Conservation (phyloP, 2,888 invertebrate genomes). For the Eumerus sabulonum region DNA sequence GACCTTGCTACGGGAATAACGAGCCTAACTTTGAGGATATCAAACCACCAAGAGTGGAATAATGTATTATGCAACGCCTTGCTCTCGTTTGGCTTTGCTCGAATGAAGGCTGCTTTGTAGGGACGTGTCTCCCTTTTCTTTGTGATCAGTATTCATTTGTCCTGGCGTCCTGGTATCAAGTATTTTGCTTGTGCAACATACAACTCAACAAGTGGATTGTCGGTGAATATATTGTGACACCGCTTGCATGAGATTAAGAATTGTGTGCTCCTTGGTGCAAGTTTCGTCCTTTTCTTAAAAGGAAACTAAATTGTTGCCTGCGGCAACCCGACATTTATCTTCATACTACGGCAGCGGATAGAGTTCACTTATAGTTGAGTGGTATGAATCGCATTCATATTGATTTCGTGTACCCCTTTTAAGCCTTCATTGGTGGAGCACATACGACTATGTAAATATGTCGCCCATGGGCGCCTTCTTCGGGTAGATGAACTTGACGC, state of each 20-base stretch:
- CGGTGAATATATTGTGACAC: no score
- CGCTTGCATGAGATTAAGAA: no score
- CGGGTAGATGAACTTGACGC: no score
- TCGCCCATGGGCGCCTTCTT: neutral
- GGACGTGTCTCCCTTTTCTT: slow-evolving; percentile 39
- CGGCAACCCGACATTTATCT: slow-evolving; percentile 20
- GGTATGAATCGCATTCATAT: slow-evolving; percentile 29
- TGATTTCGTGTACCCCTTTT: slow-evolving; percentile 36
- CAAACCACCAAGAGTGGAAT: slow-evolving; percentile 47
- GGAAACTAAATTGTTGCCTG: slow-evolving; percentile 40
- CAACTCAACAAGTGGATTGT: slow-evolving; percentile 46
- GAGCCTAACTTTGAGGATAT: neutral
- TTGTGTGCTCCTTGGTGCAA: no score
- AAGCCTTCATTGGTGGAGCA: neutral
- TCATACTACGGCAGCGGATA: slow-evolving; percentile 14
- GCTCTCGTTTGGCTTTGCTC: slow-evolving; percentile 6
- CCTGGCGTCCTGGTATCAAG: no score
- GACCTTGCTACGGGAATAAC: slow-evolving; percentile 21
- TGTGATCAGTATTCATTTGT: neutral
- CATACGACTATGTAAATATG: neutral
- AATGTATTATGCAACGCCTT: slow-evolving; percentile 53
- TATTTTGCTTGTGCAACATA: no score
- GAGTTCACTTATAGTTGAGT: slow-evolving; percentile 19
- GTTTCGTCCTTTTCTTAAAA: neutral
- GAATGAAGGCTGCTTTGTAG: slow-evolving; percentile 46